These are phyloP conservation scores for Caenorhabditis virilis DNA, from an alignment of 2,888 invertebrate genomes.

Conservation along the genomic window DNA sequence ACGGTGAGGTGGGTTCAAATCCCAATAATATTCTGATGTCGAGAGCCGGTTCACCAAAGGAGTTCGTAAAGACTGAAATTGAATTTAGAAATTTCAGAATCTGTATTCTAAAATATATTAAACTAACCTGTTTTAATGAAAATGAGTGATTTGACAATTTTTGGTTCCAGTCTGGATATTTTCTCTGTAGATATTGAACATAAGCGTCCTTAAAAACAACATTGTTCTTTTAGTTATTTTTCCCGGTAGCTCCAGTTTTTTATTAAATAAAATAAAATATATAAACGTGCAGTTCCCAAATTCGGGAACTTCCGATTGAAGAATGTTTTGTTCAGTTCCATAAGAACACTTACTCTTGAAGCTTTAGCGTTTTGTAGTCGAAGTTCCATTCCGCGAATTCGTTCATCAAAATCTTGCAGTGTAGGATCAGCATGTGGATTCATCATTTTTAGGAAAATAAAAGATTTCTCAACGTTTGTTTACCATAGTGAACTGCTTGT, in stretches of 20 bases:
- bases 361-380: slow-evolving; percentile 44
- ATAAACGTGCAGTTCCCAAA: too few species aligned
- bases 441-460: not conserved
- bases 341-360: slow-evolving; percentile 30
- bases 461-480: too few species aligned
- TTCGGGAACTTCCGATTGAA: too few species aligned
- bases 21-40: slow-evolving; percentile 32
- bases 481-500: too few species aligned
- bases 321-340: not conserved
- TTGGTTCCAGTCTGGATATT: slow-evolving; percentile 51
- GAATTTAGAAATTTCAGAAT: not conserved
- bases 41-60: slow-evolving; percentile 13
- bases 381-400: slow-evolving; percentile 39
- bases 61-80: not conserved
- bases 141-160: not conserved
- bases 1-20: slow-evolving; percentile 1
- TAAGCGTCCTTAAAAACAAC: slow-evolving; percentile 50
- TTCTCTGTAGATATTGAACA: slow-evolving; percentile 43
- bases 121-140: not conserved
- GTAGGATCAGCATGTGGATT: not conserved
- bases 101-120: not conserved
- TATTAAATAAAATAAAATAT: too few species aligned
- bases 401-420: slow-evolving; percentile 26
- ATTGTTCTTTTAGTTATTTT: too few species aligned
- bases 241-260: too few species aligned